phyloP scores from a whole-genome alignment of 2,113 vertebrate genomes.

The Poeciliopsis prolifica region DNA sequence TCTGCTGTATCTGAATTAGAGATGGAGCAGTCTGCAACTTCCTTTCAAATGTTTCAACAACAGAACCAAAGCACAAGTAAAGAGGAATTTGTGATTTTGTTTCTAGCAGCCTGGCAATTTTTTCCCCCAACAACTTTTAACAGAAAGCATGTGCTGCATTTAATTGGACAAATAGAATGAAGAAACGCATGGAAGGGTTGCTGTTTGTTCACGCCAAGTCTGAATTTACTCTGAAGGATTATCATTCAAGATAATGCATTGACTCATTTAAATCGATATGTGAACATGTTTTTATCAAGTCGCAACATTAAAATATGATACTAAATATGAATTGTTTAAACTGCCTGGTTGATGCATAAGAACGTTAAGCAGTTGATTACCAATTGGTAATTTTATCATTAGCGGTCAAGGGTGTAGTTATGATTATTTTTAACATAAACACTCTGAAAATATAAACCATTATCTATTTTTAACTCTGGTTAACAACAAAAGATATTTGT shows the following conservation, averaged over 20 bases:
- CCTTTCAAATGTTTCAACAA: conserved; percentile 27
- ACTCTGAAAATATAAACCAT: background rate
- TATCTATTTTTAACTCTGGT: background rate
- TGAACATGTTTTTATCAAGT: background rate
- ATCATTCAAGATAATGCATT: background rate
- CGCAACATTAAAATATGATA: background rate
- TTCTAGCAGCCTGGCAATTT: background rate
- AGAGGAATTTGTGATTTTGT: conserved; percentile 24
- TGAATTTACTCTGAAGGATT: background rate
- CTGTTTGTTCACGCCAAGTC: background rate
- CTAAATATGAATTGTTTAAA: too few species aligned
- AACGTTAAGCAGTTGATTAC: too few species aligned
- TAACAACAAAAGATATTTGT: background rate
- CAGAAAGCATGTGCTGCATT: background rate
- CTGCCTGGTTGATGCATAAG: too few species aligned
- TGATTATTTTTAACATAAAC: background rate
- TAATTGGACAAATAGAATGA: conserved; percentile 28
- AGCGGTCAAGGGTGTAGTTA: too few species aligned
- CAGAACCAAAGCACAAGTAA: conserved; percentile 16
- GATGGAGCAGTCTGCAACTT: conserved; percentile 14
- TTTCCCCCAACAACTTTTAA: conserved; percentile 12
- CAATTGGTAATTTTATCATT: too few species aligned
- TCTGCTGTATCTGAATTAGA: conserved; percentile 42
- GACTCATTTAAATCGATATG: too few species aligned
- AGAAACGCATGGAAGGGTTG: conserved; percentile 9